Evolutionary conservation across 2,797 vertebrate species (phyloP), one percentile per base, ranked within the genome.

Genomic region (Erethizon dorsatum): DNA sequence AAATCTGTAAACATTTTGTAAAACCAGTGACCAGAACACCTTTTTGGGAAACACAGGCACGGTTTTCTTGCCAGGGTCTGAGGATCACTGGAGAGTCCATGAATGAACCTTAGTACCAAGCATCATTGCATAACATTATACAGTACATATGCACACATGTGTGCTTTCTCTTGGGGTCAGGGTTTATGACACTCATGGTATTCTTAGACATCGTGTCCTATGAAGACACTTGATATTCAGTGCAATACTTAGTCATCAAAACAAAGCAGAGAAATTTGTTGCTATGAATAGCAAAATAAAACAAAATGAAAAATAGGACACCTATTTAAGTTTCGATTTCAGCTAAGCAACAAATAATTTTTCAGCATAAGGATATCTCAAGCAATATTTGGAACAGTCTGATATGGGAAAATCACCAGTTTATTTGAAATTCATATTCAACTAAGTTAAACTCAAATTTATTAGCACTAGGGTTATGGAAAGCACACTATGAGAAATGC

Each of bases 351-450:
- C 28, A 50, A 45, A 83, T 13, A 41, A 20, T 41, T 37, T 61
- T 82, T 93, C 82, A 63, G 26, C 61, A 63, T 28, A 56, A n/a
- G 41, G 20, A 65, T 65, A 24, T 47, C 26, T 50, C 31, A 37
- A 20, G 20, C 6, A 87, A 56, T 52, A 65, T 65, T 54, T 79
- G 69, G 37, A 52, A 88, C 18, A 86, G 67, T 45, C 22, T 94
- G 59, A 79, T 73, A 50, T 26, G 85, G 69, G 47, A 89, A 97
- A 83, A 77, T 93, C 56, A 65, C 37, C 71, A 75, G 26, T 69
- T 88, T 92, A 75, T 83, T 69, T 89, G 26, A 83, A 89, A 90
- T 90, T 91, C n/a, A 52, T 84, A 95, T 69, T 52, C 78, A 77
- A 65, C 69, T 61, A 28, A 18, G 26, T 75, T 73, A 80, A 88